Conservation (phyloP, 2,888 invertebrate genomes). For the Diaprepes abbreviatus region DNA sequence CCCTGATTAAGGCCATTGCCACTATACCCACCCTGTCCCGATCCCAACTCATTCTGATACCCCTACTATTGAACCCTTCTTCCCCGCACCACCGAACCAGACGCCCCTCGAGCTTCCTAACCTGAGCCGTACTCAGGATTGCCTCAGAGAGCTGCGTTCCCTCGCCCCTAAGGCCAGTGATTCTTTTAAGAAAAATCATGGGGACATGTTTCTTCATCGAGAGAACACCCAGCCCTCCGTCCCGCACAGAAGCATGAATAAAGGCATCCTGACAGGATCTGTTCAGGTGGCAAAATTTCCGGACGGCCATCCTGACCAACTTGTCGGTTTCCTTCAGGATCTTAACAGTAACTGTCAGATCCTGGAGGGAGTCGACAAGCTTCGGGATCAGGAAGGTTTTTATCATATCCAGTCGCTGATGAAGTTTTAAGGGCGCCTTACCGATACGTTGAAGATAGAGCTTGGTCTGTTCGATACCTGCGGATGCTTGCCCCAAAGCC, state of each 20-base stretch:
- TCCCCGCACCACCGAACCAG: neutral
- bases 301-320: neutral
- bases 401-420: neutral
- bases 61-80: neutral
- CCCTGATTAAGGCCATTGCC: conserved; percentile 45
- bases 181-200: conserved; percentile 10
- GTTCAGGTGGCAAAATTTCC: neutral
- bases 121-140: neutral
- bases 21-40: conserved; percentile 33
- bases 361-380: neutral
- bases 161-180: neutral
- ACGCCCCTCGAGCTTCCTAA: neutral
- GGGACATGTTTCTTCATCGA: conserved; percentile 23
- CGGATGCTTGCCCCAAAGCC: neutral
- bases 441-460: neutral
- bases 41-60: neutral
- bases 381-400: neutral
- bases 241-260: conserved; percentile 8
- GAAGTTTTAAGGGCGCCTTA: neutral
- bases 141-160: neutral
- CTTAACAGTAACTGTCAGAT: neutral
- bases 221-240: conserved; percentile 32
- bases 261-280: conserved; percentile 17
- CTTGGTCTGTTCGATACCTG: neutral
- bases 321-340: neutral